Evolutionary conservation across 2,888 invertebrate species (phyloP).

Genomic region (Mycalesis mineus): DNA sequence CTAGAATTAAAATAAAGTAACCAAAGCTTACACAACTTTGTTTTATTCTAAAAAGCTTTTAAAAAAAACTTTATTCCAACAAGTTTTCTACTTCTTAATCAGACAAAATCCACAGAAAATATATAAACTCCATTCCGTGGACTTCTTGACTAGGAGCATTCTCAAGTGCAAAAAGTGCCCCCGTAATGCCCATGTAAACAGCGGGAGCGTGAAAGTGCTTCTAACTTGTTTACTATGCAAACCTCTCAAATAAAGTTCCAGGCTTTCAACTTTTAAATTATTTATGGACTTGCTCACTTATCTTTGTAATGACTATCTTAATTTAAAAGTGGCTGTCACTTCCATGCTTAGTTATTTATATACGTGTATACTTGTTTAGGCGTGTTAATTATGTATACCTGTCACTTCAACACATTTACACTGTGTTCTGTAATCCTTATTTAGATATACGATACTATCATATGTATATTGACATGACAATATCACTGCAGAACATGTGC

Average conservation of each 20-base stretch:
- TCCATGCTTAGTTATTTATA: constrained; percentile 1
- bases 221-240: constrained; percentile 26
- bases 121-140: constrained; percentile 18
- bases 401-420: too few relatives aligned
- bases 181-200: constrained; percentile 23
- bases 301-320: constrained; percentile 4
- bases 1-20: too few relatives aligned
- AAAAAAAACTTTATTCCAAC: too few relatives aligned
- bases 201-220: constrained; percentile 26
- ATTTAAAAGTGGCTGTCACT: constrained; percentile 7
- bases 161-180: constrained; percentile 19
- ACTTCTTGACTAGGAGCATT: constrained; percentile 19
- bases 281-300: constrained; percentile 11
- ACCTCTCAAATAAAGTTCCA: constrained; percentile 26
- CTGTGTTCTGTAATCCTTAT: too few relatives aligned
- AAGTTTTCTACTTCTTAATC: not conserved
- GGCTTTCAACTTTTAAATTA: constrained; percentile 20
- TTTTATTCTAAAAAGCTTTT: too few relatives aligned
- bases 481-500: too few relatives aligned
- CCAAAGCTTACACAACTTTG: too few relatives aligned
- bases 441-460: too few relatives aligned
- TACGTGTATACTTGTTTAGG: not conserved
- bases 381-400: too few relatives aligned
- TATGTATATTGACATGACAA: too few relatives aligned
- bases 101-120: constrained; percentile 15